phyloP scores from a whole-genome alignment of 2,888 invertebrate genomes.

The Drymonia ruficornis region DNA sequence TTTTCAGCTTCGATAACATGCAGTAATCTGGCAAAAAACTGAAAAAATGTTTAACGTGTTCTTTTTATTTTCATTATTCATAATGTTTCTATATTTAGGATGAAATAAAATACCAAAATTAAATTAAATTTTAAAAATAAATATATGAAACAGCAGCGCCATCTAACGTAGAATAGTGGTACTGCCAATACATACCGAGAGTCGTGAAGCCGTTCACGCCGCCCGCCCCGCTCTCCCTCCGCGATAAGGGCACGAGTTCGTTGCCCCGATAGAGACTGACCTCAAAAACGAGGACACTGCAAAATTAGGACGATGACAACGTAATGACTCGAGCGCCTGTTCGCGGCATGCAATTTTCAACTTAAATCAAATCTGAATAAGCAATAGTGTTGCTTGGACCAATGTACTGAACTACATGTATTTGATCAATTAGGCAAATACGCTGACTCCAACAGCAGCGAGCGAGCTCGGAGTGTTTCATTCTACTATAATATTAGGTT shows the following conservation, averaged over 20 bases:
- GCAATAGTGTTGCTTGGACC: constrained; percentile 42
- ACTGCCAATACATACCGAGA: constrained; percentile 35
- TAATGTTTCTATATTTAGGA: no score
- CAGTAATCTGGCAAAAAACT: neutral
- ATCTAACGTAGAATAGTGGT: constrained; percentile 69
- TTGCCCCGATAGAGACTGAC: constrained; percentile 86
- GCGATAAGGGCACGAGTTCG: constrained; percentile 85
- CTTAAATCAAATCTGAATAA: constrained; percentile 47
- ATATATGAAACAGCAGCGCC: constrained; percentile 48
- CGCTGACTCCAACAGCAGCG: constrained; percentile 77
- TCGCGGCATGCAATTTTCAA: constrained; percentile 57
- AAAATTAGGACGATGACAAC: constrained; percentile 85
- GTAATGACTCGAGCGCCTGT: constrained; percentile 77
- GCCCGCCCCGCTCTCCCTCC: constrained; percentile 61
- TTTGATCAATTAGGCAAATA: constrained; percentile 85
- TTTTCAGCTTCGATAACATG: neutral
- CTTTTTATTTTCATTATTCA: no score
- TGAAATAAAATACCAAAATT: no score
- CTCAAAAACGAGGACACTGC: constrained; percentile 90
- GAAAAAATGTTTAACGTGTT: neutral
- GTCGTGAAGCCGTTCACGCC: constrained; percentile 45
- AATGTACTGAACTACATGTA: constrained; percentile 74
- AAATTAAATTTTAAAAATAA: neutral
- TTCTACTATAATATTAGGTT: constrained; percentile 69
- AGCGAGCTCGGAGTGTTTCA: constrained; percentile 77